Conservation (phyloP, 2,888 invertebrate genomes). For the Yponomeuta sedellus region DNA sequence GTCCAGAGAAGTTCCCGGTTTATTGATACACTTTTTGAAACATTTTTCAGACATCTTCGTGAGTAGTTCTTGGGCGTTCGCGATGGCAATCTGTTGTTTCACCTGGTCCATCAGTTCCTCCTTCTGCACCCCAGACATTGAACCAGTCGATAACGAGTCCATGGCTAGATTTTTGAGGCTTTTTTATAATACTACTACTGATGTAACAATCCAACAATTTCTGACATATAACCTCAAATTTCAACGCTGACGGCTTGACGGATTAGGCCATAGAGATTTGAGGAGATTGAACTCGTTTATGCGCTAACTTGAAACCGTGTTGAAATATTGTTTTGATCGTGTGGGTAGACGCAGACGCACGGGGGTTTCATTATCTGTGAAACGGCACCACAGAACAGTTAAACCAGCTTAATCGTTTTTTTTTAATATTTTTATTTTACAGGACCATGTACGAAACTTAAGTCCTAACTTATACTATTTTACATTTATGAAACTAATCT, state of each 20-base stretch:
- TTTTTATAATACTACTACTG: constrained; percentile 15
- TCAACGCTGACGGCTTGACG: too few relatives aligned
- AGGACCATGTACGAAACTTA: too few relatives aligned
- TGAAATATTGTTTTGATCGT: too few relatives aligned
- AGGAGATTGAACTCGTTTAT: too few relatives aligned
- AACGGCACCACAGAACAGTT: too few relatives aligned
- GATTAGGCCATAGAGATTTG: background rate
- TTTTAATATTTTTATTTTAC: too few relatives aligned
- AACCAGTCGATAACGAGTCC: constrained; percentile 76
- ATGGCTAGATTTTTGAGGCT: constrained; percentile 39
- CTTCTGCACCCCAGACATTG: constrained; percentile 82
- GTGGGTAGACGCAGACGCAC: too few relatives aligned
- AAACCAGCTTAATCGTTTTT: too few relatives aligned
- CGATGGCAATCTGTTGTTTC: constrained; percentile 95
- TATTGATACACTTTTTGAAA: constrained; percentile 94
- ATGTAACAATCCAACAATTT: constrained; percentile 20
- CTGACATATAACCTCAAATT: constrained; percentile 18
- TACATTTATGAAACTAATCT: too few relatives aligned
- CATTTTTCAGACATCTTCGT: constrained; percentile 99
- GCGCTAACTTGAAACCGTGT: too few relatives aligned
- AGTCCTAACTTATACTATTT: too few relatives aligned
- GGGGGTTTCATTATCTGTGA: too few relatives aligned
- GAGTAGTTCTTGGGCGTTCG: constrained; percentile 94
- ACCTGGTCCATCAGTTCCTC: constrained; percentile 95
- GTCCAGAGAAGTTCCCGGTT: constrained; percentile 93